Evolutionary conservation across 2,113 vertebrate species (phyloP).

Genomic region (Lophura nycthemera): DNA sequence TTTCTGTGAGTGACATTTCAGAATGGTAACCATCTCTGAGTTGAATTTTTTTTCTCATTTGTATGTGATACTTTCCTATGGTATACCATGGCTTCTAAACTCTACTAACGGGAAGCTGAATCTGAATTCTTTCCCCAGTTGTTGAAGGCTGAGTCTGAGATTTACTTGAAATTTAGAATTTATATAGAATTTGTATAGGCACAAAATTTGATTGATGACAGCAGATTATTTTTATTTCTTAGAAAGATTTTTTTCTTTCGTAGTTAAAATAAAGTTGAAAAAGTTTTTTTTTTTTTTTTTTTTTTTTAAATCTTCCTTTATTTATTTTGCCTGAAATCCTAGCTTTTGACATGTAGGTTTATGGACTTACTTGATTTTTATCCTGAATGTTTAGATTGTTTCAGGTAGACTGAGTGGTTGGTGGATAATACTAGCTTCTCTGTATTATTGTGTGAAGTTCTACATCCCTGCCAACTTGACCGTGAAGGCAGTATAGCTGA

Average conservation of each 20-base stretch:
- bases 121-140: not conserved
- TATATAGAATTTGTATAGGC: not conserved
- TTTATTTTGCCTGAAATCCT: not conserved
- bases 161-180: not conserved
- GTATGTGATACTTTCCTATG: accelerated
- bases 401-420: not conserved
- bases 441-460: not conserved
- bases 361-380: not conserved
- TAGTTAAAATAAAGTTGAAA: not conserved
- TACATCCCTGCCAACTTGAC: not conserved
- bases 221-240: not conserved
- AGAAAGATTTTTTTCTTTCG: not conserved
- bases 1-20: not conserved
- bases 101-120: not conserved
- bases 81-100: not conserved
- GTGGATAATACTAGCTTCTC: not conserved
- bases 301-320: not conserved
- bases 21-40: not conserved
- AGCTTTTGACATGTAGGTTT: not conserved
- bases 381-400: not conserved
- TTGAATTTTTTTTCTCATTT: not conserved
- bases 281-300: not conserved
- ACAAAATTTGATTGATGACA: not conserved
- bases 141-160: not conserved
- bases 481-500: not conserved